A percentile compares a stretch with the other conserved stretches of the same genome.
phyloP scores from a whole-genome alignment of 2,888 invertebrate species.

The Ennomos fuscantarius region DNA sequence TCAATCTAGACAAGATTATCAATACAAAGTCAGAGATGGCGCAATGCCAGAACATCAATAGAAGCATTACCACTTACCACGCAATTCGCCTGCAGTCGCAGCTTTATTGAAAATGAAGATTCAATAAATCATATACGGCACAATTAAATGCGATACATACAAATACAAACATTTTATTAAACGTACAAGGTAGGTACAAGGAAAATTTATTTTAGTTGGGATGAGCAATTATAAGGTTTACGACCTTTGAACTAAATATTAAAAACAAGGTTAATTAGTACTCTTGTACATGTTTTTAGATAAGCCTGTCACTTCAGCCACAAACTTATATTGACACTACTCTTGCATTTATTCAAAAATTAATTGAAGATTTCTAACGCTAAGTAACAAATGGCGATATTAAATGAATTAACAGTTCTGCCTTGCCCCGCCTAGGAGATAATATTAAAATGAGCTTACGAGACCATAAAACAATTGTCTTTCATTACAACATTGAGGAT shows the following conservation, averaged over 20 bases:
- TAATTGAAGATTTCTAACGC: constrained; percentile 4
- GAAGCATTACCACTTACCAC: constrained; percentile 29
- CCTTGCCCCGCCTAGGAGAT: constrained; percentile 13
- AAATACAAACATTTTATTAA: constrained; percentile 36
- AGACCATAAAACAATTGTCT: constrained; percentile 26
- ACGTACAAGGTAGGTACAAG: constrained; percentile 15
- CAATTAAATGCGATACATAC: constrained; percentile 34
- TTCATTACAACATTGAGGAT: constrained; percentile 34
- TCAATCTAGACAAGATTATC: neutral
- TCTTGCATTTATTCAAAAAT: neutral
- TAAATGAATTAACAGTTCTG: constrained; percentile 23
- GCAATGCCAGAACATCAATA: constrained; percentile 16
- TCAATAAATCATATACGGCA: constrained; percentile 41
- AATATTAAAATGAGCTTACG: constrained; percentile 17
- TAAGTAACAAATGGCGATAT: constrained; percentile 18
- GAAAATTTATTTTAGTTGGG: constrained; percentile 18
- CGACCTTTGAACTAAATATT: constrained; percentile 19
- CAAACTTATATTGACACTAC: too few species aligned
- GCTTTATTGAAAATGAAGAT: constrained; percentile 26
- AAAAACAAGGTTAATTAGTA: too few species aligned
- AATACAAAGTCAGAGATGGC: constrained; percentile 8
- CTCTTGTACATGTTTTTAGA: too few species aligned
- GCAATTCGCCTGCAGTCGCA: constrained; percentile 27
- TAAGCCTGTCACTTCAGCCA: too few species aligned
- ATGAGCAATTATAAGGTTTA: constrained; percentile 18